A percentile compares a stretch with the other conserved stretches of the same genome.
These are phyloP conservation scores for Plutomurus gul DNA, from an alignment of 1,140 invertebrate species.

Conservation along the genomic window DNA sequence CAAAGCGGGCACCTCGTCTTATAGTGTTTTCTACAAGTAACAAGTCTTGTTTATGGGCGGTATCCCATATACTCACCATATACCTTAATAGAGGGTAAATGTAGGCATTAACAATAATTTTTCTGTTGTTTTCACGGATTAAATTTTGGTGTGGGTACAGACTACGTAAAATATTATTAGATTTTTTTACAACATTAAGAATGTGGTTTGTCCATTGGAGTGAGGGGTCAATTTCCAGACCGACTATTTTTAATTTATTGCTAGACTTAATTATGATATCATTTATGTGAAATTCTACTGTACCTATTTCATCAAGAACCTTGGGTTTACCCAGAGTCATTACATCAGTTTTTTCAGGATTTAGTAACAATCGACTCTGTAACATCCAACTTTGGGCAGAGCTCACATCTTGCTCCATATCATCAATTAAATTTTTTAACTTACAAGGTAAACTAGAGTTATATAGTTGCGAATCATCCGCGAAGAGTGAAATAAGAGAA, in stretches of 20 bases:
- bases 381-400: no score
- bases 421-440: not conserved
- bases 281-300: not conserved
- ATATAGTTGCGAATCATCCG: not conserved
- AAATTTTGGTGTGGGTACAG: not conserved
- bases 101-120: not conserved
- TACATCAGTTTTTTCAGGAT: no score
- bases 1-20: no score
- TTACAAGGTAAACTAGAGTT: not conserved
- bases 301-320: no score
- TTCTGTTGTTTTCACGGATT: not conserved
- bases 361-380: no score
- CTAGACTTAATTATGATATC: not conserved
- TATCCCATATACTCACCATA: not conserved
- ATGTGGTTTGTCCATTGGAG: not conserved
- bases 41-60: no score
- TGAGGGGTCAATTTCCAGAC: not conserved
- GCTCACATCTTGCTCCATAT: not conserved
- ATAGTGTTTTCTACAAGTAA: no score
- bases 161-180: not conserved
- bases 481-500: not conserved
- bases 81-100: not conserved
- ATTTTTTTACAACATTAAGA: not conserved
- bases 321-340: no score
- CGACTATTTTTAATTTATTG: not conserved